Evolutionary conservation across 2,888 invertebrate species (phyloP), one percentile per base, ranked within the genome.

Genomic region (Lepidochrysops patricia): DNA sequence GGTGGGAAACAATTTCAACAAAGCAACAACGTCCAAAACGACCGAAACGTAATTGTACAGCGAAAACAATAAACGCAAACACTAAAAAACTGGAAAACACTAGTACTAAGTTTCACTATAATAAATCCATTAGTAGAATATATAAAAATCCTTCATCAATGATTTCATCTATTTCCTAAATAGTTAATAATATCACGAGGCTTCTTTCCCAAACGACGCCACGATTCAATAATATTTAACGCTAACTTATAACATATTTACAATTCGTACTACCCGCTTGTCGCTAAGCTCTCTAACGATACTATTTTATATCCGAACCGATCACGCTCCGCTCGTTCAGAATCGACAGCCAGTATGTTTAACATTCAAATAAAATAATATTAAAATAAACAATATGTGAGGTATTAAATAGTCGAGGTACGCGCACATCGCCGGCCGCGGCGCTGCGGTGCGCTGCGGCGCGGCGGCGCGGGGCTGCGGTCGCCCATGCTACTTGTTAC

Each of bases 141-240:
- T 88, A 88, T 88, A 88, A 87, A 88, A 89, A 86, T 85, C 80
- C 84, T 84, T 84, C 84, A 78, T 83, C 86, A 87, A 85, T 86
- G 87, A 84, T 88, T 87, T 86, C 79, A 84, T 84, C 84, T 87
- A 88, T 86, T 84, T 78, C 79, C 84, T 88, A 87, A 84, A 81
- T 85, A 84, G 77, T 85, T 86, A 79, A 82, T 85, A 86, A 88
- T 89, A 89, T 89, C 89, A 89, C 89, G 89, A 84, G 88, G 89
- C 86, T 79, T 75, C 75, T 77, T 79, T 80, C 79, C 79, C 74
- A 73, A 80, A 80, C 72, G 80, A 76, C 77, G 87, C 87, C 88
- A 79, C 86, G 87, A 82, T 84, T 72, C 72, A 73, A 72, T 74
- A 73, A 76, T 75, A 74, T 73, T 80, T 74, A 77, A 73, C 68